Conservation (phyloP, 1,140 invertebrate species). For the Hestina assimilis region DNA sequence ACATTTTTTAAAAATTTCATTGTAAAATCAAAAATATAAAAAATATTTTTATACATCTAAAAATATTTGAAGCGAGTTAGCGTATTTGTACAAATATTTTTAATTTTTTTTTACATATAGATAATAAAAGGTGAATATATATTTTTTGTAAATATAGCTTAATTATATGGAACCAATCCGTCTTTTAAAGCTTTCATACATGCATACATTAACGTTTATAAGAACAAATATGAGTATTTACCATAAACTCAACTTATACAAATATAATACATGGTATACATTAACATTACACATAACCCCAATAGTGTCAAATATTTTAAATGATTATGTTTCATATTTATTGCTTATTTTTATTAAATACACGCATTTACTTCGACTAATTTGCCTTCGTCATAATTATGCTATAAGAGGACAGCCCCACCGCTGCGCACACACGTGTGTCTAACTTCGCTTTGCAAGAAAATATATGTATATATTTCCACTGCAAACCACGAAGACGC, state of each 20-base stretch:
- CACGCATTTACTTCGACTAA: conserved; percentile 1
- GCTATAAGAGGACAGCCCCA: too few relatives aligned
- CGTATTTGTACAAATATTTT: conserved; percentile 43
- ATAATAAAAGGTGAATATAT: conserved; percentile 6
- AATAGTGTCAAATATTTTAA: not conserved
- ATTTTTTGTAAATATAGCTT: conserved; percentile 6
- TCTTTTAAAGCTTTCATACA: conserved; percentile 23
- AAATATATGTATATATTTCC: too few relatives aligned
- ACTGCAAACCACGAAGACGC: too few relatives aligned
- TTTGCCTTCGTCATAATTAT: conserved; percentile 15
- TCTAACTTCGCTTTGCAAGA: too few relatives aligned
- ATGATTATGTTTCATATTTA: conserved; percentile 6
- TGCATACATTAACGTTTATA: conserved; percentile 16
- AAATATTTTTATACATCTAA: conserved; percentile 55
- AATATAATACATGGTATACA: too few relatives aligned
- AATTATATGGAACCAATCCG: conserved; percentile 15
- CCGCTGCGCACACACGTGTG: too few relatives aligned
- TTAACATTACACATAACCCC: not conserved
- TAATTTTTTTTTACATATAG: conserved; percentile 27
- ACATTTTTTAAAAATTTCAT: conserved; percentile 54
- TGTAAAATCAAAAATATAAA: conserved; percentile 60
- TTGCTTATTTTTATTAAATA: conserved; percentile 8
- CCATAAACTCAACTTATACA: conserved; percentile 2
- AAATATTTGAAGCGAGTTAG: conserved; percentile 37
- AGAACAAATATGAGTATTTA: conserved; percentile 8